phyloP scores from a whole-genome alignment of 2,888 invertebrate genomes.

The Spilosoma lubricipeda region DNA sequence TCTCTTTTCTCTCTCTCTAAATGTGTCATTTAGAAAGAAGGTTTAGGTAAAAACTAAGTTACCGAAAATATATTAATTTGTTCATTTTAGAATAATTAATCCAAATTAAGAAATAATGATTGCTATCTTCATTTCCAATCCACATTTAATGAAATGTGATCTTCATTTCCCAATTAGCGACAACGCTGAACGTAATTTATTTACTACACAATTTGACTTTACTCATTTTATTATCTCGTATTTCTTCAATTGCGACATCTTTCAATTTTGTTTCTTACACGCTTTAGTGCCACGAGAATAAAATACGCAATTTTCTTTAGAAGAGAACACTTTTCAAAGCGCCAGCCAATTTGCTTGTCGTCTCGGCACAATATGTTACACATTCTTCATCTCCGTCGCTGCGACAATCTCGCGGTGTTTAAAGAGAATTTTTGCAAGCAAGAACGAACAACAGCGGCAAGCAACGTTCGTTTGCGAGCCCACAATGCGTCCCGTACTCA shows the following conservation, averaged over 20 bases:
- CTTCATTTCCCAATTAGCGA: not conserved
- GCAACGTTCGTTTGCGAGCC: constrained; percentile 32
- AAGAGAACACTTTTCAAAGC: constrained; percentile 24
- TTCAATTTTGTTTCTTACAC: not conserved
- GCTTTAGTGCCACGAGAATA: not conserved
- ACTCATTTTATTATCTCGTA: not conserved
- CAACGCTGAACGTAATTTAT: not conserved
- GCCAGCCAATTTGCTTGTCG: constrained; percentile 17
- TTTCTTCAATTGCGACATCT: not conserved
- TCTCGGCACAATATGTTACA: constrained; percentile 18
- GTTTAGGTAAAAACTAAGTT: not conserved
- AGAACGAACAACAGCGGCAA: constrained; percentile 33
- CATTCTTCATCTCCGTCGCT: constrained; percentile 7
- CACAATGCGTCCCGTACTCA: constrained; percentile 32
- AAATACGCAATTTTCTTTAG: constrained; percentile 3
- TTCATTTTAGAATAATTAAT: not conserved
- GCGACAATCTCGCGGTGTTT: constrained; percentile 35
- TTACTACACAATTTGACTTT: not conserved
- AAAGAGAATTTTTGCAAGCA: constrained; percentile 34
- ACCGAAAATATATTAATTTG: too few species aligned
- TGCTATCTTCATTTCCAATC: not conserved
- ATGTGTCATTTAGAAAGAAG: too few species aligned
- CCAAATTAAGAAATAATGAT: not conserved
- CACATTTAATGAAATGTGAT: not conserved
- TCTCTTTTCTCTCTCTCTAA: too few species aligned